Conservation (phyloP, 2,797 vertebrate genomes). For the Apogon hyalosoma region DNA sequence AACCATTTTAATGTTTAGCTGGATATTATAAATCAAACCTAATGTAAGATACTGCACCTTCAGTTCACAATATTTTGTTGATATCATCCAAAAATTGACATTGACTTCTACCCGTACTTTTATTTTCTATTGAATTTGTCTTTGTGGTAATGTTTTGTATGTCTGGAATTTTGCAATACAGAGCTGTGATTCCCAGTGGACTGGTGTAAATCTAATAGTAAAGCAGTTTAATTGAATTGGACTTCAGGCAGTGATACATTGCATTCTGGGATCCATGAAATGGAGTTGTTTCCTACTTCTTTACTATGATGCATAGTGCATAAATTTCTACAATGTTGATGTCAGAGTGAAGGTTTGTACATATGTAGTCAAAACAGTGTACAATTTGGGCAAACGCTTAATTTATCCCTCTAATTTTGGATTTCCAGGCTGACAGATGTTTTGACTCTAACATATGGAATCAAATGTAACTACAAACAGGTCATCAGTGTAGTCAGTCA, state of each 20-base stretch:
- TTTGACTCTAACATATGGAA: conserved; percentile 6
- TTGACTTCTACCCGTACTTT: conserved; percentile 38
- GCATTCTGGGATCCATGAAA: conserved; percentile 71
- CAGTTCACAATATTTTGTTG: conserved; percentile 46
- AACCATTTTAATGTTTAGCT: conserved; percentile 54
- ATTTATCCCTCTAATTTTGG: not conserved
- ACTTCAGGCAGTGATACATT: conserved; percentile 70
- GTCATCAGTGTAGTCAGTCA: conserved; percentile 15
- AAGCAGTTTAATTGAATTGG: conserved; percentile 74
- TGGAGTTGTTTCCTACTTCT: conserved; percentile 50
- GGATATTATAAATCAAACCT: conserved; percentile 60
- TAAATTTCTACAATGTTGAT: conserved; percentile 35
- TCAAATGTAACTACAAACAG: not conserved
- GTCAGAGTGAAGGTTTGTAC: conserved; percentile 10
- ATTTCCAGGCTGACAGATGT: conserved; percentile 10
- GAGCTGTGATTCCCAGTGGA: conserved; percentile 49
- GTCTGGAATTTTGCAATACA: conserved; percentile 64
- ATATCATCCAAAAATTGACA: conserved; percentile 49
- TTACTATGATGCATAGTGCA: conserved; percentile 17
- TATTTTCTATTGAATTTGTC: conserved; percentile 53
- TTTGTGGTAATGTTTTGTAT: conserved; percentile 50
- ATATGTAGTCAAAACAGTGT: conserved; percentile 2
- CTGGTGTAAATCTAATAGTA: conserved; percentile 74
- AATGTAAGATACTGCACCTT: conserved; percentile 51
- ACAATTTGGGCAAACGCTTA: conserved; percentile 6